Conservation (phyloP, 1,140 invertebrate genomes). For the Zaprionus nigranus region DNA sequence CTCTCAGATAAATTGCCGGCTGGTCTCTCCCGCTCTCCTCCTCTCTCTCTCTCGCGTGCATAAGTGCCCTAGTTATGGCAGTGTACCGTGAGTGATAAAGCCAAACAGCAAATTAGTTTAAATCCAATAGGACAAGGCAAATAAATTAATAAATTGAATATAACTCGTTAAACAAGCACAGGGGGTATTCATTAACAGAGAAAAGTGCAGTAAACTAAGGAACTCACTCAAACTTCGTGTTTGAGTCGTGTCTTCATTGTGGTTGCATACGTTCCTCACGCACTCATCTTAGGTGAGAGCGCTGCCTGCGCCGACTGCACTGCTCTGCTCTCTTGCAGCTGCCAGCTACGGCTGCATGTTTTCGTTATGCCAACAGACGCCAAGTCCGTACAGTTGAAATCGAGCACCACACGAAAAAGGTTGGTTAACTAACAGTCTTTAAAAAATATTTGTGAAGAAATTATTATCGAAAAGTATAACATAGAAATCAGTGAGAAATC, state of each 20-base stretch:
- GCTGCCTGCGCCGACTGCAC: conserved; percentile 15
- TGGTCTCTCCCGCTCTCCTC: background rate
- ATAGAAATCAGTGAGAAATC: conserved; percentile 6
- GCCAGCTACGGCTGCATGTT: conserved; percentile 41
- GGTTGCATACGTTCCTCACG: background rate
- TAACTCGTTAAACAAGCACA: background rate
- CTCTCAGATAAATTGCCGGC: conserved; percentile 54
- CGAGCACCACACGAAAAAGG: conserved; percentile 64
- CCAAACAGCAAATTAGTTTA: background rate
- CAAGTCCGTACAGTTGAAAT: conserved; percentile 72
- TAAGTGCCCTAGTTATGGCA: conserved; percentile 25
- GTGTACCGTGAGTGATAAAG: conserved; percentile 13
- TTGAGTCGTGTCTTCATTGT: conserved; percentile 6
- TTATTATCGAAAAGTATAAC: background rate
- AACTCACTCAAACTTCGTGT: background rate
- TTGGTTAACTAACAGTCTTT: conserved; percentile 44
- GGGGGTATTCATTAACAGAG: background rate
- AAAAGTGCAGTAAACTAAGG: background rate
- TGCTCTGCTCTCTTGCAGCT: conserved; percentile 22
- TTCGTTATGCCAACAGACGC: conserved; percentile 50
- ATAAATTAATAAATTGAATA: background rate
- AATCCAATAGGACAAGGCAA: background rate
- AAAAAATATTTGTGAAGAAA: conserved; percentile 37
- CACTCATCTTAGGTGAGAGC: conserved; percentile 21
- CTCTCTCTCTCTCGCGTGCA: conserved; percentile 6